Percentiles rank a stretch among this genome's conserved stretches.
Conservation (phyloP, 2,797 vertebrate species). For the Phyllotis vaccarum region DNA sequence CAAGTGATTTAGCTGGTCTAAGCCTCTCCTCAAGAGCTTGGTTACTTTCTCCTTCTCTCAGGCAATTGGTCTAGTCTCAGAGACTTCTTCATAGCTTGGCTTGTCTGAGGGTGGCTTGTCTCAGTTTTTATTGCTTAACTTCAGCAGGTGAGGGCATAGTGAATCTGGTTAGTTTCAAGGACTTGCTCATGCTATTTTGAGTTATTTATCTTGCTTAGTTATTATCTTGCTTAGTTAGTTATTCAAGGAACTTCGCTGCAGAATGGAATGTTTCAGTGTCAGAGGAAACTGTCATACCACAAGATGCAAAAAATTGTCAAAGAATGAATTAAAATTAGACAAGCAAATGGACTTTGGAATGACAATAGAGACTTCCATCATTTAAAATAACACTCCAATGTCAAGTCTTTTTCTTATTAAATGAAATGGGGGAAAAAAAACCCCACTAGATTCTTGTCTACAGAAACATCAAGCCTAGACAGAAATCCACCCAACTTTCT, state of each 20-base stretch:
- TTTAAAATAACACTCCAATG: neutral
- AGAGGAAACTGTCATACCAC: neutral
- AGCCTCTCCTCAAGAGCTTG: neutral
- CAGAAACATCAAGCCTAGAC: neutral
- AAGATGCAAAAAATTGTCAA: neutral
- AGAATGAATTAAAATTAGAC: neutral
- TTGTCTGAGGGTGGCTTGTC: neutral
- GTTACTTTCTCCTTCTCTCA: neutral
- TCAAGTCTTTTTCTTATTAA: neutral
- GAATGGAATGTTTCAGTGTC: neutral
- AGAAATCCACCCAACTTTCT: neutral
- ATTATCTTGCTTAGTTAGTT: no score
- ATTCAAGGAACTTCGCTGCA: neutral
- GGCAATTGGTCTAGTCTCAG: neutral
- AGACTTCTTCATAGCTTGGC: neutral
- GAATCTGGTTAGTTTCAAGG: neutral
- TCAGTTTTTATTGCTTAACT: neutral
- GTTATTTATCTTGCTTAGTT: constrained; percentile 2
- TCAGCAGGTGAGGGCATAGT: neutral
- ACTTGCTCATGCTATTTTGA: neutral
- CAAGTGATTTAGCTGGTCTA: neutral
- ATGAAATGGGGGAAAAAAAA: neutral
- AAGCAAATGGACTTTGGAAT: neutral
- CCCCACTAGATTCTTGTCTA: neutral
- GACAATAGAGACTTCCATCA: neutral